These are phyloP conservation scores for Sebastes iracundus DNA, from an alignment of 2,797 vertebrate genomes.

Conservation along the genomic window DNA sequence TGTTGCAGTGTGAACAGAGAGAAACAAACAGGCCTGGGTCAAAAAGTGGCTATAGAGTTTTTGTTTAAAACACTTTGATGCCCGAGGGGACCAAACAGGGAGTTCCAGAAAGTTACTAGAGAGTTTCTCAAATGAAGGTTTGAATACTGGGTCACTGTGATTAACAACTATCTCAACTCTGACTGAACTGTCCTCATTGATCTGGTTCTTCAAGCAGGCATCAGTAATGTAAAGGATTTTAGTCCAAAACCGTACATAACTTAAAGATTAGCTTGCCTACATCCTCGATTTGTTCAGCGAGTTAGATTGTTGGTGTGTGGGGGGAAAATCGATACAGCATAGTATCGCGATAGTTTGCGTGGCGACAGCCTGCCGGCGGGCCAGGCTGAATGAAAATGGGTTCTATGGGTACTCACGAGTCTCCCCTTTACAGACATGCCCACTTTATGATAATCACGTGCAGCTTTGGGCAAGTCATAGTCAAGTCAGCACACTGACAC, in stretches of 20 bases:
- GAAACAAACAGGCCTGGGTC: conserved; percentile 30
- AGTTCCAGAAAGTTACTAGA: conserved; percentile 4
- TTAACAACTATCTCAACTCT: conserved; percentile 7
- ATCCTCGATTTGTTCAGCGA: neutral
- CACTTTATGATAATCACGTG: no score
- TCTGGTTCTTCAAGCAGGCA: neutral
- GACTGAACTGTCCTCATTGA: conserved; percentile 17
- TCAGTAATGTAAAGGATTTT: neutral
- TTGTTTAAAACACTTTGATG: conserved; percentile 10
- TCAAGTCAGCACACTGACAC: no score
- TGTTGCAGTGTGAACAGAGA: neutral
- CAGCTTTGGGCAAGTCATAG: no score
- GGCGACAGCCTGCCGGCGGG: no score
- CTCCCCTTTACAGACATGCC: no score
- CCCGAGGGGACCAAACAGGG: neutral
- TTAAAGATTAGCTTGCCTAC: neutral
- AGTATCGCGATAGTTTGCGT: no score
- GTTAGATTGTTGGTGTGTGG: neutral
- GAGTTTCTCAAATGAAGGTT: neutral
- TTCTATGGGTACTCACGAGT: no score
- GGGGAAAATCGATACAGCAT: no score
- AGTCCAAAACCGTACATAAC: neutral
- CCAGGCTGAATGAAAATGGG: no score
- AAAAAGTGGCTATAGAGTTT: conserved; percentile 14
- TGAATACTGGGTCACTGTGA: neutral